Evolutionary conservation across 2,888 invertebrate species (phyloP).

Genomic region (Drosophila paramelanica): DNA sequence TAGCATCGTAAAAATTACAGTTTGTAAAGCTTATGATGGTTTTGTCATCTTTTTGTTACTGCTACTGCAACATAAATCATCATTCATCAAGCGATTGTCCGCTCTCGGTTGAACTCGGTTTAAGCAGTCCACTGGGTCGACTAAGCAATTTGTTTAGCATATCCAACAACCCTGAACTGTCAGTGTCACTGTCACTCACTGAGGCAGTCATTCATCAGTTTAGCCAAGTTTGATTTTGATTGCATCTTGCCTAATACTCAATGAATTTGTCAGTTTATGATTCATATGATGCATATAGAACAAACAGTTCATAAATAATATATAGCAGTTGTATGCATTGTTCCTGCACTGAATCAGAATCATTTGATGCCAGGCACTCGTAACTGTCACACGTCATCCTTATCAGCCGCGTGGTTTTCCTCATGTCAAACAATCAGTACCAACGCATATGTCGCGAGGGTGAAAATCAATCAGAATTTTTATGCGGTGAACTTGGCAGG

Average conservation of each 20-base stretch:
- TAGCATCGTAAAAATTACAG: constrained; percentile 47
- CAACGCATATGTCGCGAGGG: constrained; percentile 50
- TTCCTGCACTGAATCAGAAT: constrained; percentile 41
- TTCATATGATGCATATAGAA: not conserved
- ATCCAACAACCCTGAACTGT: constrained; percentile 42
- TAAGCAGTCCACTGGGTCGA: constrained; percentile 49
- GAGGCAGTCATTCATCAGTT: constrained; percentile 15
- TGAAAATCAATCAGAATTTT: constrained; percentile 72
- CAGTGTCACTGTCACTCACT: constrained; percentile 4
- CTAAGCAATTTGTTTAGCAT: constrained; percentile 36
- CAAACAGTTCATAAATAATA: constrained; percentile 46
- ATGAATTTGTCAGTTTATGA: constrained; percentile 33
- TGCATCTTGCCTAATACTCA: constrained; percentile 35
- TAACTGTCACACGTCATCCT: constrained; percentile 19
- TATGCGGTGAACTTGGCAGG: constrained; percentile 62
- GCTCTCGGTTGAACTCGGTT: constrained; percentile 26
- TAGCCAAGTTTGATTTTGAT: constrained; percentile 32
- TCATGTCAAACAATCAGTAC: constrained; percentile 62
- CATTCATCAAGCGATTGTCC: constrained; percentile 67
- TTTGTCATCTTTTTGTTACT: constrained; percentile 21
- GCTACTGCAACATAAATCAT: constrained; percentile 55
- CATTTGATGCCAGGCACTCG: constrained; percentile 19
- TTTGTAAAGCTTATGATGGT: constrained; percentile 13
- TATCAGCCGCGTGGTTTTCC: constrained; percentile 2
- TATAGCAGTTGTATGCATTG: constrained; percentile 29